A percentile compares a stretch with the other conserved stretches of the same genome.
These are phyloP conservation scores for Gobio gobio DNA, from an alignment of 2,113 vertebrate genomes.

Conservation along the genomic window DNA sequence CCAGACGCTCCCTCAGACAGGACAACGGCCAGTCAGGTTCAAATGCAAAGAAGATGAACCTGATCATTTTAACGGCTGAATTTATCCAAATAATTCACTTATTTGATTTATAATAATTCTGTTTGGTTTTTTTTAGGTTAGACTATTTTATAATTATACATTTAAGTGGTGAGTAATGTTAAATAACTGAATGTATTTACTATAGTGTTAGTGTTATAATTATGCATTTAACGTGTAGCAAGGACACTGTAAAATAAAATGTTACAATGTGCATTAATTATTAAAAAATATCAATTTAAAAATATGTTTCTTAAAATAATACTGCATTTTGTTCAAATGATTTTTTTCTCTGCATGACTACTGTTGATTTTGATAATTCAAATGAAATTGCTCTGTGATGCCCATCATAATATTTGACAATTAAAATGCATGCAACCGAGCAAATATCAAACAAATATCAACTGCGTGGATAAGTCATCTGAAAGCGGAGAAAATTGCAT, in stretches of 20 bases:
- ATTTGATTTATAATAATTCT: background rate
- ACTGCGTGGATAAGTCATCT: slow-evolving; percentile 68
- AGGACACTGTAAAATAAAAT: too few species aligned
- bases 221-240: too few species aligned
- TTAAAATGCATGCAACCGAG: slow-evolving; percentile 66
- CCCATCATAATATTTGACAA: slow-evolving; percentile 70
- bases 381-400: slow-evolving; percentile 66
- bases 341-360: slow-evolving; percentile 62
- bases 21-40: slow-evolving; percentile 51
- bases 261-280: too few species aligned
- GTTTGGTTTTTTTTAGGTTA: background rate
- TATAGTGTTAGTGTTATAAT: too few species aligned
- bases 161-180: too few species aligned
- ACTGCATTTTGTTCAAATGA: slow-evolving; percentile 35
- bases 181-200: too few species aligned
- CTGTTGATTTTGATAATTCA: slow-evolving; percentile 67
- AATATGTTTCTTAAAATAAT: too few species aligned
- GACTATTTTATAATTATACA: too few species aligned
- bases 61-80: background rate
- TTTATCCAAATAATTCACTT: background rate
- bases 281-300: too few species aligned
- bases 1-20: slow-evolving; percentile 57
- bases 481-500: slow-evolving; percentile 74
- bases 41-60: slow-evolving; percentile 36
- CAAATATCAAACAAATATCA: slow-evolving; percentile 49